Base-by-base conservation (phyloP, 2,888 invertebrate genomes). In the Meganola albula region DNA sequence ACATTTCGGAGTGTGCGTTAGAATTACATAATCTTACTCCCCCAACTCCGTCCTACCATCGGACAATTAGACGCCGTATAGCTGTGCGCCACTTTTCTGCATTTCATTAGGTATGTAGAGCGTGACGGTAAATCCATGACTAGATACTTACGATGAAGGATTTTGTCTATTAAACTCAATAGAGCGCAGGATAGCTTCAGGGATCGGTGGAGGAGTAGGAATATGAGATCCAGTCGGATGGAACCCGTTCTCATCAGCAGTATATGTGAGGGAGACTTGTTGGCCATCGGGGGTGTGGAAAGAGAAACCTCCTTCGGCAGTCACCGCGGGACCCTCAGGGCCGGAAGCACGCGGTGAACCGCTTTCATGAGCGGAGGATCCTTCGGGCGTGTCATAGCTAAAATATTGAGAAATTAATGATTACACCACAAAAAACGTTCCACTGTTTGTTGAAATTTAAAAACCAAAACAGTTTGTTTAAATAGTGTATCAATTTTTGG, bases 201-300 rank as follows among this genome's bases (percentile, higher is more conserved):
- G 89, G 42, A 89, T 88, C 7, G 89, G 89, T 1, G 89, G 89
- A 0, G 89, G 85, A 0, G 88, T 89, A 4, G 89, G 89, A 21
- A 89, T 69, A 55, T 90, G 90, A 0, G 87, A 83, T 8, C 89
- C 89, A 40, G 74, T 83, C 9, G 91, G 90, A 55, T 90, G 90
- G 77, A 90, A 91, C 31, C 91, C 91, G 55, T 91, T 91, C 66
- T 92, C 92, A 54, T 92, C 92, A 12, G 92, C 91, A 18, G 89
- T 86, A 74, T 92, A 92, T 2, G 88, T 87, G 33, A 92, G 71
- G 6, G 88, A 87, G 55, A 91, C 87, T 48, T 89, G 84, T 53
- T 88, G 88, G 24, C 91, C 91, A 52, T 91, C 91, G 1, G 91
- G 91, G 1, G 90, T 87, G 9, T 89, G 88, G 72, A 89, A 91